phyloP scores from a whole-genome alignment of 1,140 invertebrate species.

The Hylaeus anthracinus region DNA sequence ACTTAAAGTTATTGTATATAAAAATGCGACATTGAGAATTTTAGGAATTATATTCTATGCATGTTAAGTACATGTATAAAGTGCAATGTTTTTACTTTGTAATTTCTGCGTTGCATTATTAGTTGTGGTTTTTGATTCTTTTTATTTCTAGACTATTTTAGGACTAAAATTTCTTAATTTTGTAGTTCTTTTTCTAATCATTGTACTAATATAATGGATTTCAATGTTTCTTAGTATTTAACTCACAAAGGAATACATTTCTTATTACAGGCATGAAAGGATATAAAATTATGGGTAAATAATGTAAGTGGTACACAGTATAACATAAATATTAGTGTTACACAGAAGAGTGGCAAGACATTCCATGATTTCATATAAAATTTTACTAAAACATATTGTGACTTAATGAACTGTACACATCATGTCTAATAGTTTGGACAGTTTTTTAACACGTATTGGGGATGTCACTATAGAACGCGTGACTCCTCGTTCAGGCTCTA shows the following conservation, averaged over 20 bases:
- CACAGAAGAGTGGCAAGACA: conserved; percentile 55
- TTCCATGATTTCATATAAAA: conserved; percentile 54
- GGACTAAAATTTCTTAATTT: background rate
- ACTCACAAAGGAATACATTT: conserved; percentile 35
- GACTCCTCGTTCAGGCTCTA: conserved; percentile 67
- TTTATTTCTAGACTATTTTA: background rate
- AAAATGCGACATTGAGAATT: background rate
- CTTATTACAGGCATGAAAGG: conserved; percentile 50
- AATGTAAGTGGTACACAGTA: conserved; percentile 42
- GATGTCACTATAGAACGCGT: conserved; percentile 82
- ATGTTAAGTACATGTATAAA: background rate
- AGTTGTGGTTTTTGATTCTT: background rate
- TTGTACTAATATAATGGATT: background rate
- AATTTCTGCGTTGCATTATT: background rate
- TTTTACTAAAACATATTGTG: conserved; percentile 45
- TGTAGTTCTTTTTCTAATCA: conserved; percentile 1
- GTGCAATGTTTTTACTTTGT: conserved; percentile 4
- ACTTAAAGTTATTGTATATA: background rate
- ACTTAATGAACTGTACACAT: conserved; percentile 61
- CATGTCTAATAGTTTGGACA: conserved; percentile 79
- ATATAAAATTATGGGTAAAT: conserved; percentile 51
- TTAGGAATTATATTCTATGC: conserved; percentile 4
- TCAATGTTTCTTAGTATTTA: background rate
- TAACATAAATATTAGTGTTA: conserved; percentile 46
- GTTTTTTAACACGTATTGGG: conserved; percentile 79